phyloP scores from a whole-genome alignment of 2,797 vertebrate species.

The Champsocephalus gunnari region DNA sequence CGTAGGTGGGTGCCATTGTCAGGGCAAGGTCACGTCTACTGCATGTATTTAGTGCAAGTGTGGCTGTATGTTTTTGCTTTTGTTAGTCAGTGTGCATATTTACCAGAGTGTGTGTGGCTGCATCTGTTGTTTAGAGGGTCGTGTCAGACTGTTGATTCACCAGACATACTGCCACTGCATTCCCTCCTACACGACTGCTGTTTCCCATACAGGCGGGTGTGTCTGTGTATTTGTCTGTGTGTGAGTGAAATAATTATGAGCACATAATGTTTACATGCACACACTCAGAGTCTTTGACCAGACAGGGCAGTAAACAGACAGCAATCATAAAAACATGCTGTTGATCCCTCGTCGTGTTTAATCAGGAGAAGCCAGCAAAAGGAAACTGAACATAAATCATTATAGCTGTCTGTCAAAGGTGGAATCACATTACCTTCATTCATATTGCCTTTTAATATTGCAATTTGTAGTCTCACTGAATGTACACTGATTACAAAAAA shows the following conservation, averaged over 20 bases:
- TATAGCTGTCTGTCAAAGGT: conserved; percentile 69
- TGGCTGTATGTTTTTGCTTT: conserved; percentile 50
- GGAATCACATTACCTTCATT: conserved; percentile 43
- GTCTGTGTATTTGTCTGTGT: conserved; percentile 29
- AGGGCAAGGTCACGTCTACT: conserved; percentile 61
- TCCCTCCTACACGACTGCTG: conserved; percentile 81
- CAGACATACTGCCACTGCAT: conserved; percentile 69
- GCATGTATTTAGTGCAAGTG: conserved; percentile 48
- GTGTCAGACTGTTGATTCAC: conserved; percentile 68
- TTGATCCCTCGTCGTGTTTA: conserved; percentile 69
- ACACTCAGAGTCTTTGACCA: conserved; percentile 74
- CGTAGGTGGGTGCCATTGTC: conserved; percentile 66
- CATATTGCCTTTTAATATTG: conserved; percentile 45
- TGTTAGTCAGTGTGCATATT: conserved; percentile 45
- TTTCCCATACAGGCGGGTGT: conserved; percentile 61
- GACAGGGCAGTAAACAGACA: conserved; percentile 73
- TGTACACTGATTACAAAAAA: conserved; percentile 48
- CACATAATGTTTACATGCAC: conserved; percentile 79
- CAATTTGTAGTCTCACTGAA: conserved; percentile 28
- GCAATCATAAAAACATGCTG: conserved; percentile 72
- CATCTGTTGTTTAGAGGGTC: conserved; percentile 77
- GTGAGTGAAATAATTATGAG: conserved; percentile 40
- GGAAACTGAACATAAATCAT: conserved; percentile 60
- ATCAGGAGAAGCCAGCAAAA: conserved; percentile 56
- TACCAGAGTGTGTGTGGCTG: conserved; percentile 53